phyloP scores from a whole-genome alignment of 1,140 invertebrate species.

The Heliconius eleuchia region DNA sequence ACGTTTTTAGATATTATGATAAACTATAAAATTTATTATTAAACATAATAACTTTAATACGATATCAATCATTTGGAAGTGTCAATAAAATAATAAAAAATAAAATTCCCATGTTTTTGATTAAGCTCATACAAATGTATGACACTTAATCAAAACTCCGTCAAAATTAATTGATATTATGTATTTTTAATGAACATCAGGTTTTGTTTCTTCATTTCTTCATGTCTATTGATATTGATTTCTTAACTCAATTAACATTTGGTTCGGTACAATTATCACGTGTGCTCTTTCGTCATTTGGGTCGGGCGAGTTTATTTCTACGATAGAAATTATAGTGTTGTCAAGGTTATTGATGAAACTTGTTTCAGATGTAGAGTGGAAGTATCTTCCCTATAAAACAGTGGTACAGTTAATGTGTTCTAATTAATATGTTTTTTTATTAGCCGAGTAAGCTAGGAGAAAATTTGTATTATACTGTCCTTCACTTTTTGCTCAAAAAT shows the following conservation, averaged over 20 bases:
- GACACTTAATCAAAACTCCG: slow-evolving; percentile 9
- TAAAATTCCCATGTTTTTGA: slow-evolving; percentile 2
- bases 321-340: not conserved
- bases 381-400: not conserved
- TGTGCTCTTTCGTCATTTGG: slow-evolving; percentile 18
- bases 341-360: slow-evolving; percentile 14
- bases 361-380: not conserved
- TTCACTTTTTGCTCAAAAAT: too few relatives aligned
- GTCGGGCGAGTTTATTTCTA: slow-evolving; percentile 6
- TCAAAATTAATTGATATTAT: slow-evolving; percentile 57
- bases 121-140: not conserved
- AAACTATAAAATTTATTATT: too few relatives aligned
- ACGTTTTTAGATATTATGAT: too few relatives aligned
- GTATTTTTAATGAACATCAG: slow-evolving; percentile 55
- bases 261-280: slow-evolving; percentile 17
- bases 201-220: slow-evolving; percentile 28
- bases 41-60: not conserved
- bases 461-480: too few relatives aligned
- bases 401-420: too few relatives aligned
- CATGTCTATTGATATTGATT: slow-evolving; percentile 12
- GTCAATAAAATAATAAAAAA: not conserved
- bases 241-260: slow-evolving; percentile 21
- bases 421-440: too few relatives aligned
- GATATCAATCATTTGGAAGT: not conserved
- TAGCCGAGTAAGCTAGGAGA: too few relatives aligned